Conservation (phyloP, 2,888 invertebrate genomes). For the Sericinus montela region DNA sequence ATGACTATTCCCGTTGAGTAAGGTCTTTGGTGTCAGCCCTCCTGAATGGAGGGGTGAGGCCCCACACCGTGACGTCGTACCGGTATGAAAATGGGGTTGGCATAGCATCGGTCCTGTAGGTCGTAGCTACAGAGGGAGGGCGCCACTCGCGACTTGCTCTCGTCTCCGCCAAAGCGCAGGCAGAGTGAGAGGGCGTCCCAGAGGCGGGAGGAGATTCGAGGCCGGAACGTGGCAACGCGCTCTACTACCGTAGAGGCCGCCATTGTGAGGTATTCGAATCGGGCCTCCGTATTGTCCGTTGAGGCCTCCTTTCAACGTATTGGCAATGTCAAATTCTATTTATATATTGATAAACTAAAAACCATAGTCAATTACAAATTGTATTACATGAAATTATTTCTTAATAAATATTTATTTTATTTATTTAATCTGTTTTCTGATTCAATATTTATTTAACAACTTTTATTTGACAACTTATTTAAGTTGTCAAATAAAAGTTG, state of each 20-base stretch:
- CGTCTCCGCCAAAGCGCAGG: conserved; percentile 43
- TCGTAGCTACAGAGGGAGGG: conserved; percentile 53
- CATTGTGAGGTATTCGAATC: conserved; percentile 53
- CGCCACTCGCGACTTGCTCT: conserved; percentile 49
- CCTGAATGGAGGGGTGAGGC: too few species aligned
- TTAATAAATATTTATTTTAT: too few species aligned
- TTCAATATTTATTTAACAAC: too few species aligned
- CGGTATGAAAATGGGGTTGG: conserved; percentile 52
- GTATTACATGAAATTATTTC: too few species aligned
- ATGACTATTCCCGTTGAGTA: background rate
- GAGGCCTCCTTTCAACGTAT: conserved; percentile 49
- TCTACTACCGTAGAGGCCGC: conserved; percentile 47
- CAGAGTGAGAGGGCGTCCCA: conserved; percentile 36
- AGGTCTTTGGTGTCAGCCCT: background rate
- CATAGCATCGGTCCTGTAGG: conserved; percentile 57
- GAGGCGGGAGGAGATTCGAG: conserved; percentile 26
- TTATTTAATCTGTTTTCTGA: too few species aligned
- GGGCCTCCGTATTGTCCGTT: conserved; percentile 43
- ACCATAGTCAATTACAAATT: too few species aligned
- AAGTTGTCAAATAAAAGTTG: too few species aligned
- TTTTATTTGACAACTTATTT: too few species aligned
- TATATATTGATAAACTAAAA: too few species aligned
- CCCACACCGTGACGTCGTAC: conserved; percentile 51
- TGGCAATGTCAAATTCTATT: background rate
- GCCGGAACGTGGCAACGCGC: conserved; percentile 33